Evolutionary conservation across 2,888 invertebrate genomes (phyloP).

Genomic region (Hydriomena furcata): DNA sequence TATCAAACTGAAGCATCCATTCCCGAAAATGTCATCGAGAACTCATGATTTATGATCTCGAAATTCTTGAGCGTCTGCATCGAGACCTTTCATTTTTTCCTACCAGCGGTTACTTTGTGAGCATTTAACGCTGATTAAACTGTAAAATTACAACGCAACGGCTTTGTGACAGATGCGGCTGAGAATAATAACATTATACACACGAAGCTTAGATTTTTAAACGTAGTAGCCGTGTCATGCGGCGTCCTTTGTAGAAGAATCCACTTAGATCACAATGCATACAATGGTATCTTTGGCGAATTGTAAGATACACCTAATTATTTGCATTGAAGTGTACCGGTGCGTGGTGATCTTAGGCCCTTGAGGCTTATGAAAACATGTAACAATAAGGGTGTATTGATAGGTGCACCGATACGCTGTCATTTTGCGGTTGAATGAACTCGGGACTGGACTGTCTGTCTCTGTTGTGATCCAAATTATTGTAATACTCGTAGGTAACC

Average conservation of each 20-base stretch:
- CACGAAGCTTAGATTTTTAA: constrained; percentile 49
- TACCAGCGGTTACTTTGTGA: constrained; percentile 68
- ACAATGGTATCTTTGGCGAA: constrained; percentile 80
- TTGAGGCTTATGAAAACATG: constrained; percentile 79
- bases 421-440: constrained; percentile 26
- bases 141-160: constrained; percentile 81
- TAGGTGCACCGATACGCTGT: constrained; percentile 53
- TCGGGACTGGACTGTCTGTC: constrained; percentile 9
- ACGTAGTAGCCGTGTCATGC: constrained; percentile 69
- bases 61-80: constrained; percentile 62
- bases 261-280: constrained; percentile 76
- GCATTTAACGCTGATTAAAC: constrained; percentile 84
- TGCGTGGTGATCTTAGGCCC: constrained; percentile 71
- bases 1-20: constrained; percentile 32
- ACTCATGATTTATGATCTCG: constrained; percentile 69
- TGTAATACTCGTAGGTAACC: too few relatives aligned
- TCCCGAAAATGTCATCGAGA: constrained; percentile 62
- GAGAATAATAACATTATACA: constrained; percentile 79
- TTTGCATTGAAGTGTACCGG: constrained; percentile 70
- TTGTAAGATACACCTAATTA: constrained; percentile 82
- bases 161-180: constrained; percentile 81
- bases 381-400: constrained; percentile 62
- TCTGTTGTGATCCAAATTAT: too few relatives aligned
- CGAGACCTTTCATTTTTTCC: constrained; percentile 62
- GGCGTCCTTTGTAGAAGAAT: constrained; percentile 73